These are phyloP conservation scores for Gastrophryne carolinensis DNA, from an alignment of 2,797 vertebrate species.

Conservation along the genomic window DNA sequence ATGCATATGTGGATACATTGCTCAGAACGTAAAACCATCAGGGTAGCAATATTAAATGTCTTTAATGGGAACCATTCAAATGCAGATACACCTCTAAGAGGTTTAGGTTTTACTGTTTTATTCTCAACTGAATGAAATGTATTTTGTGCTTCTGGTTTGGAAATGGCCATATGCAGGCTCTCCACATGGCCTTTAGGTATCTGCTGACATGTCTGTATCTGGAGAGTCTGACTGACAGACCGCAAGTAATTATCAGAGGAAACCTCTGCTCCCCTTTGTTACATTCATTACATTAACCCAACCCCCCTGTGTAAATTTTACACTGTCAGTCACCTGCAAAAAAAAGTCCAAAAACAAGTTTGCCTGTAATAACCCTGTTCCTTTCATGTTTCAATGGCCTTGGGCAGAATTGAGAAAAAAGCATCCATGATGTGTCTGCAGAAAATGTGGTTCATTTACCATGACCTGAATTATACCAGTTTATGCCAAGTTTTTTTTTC, in stretches of 20 bases:
- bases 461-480: slow-evolving; percentile 50
- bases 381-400: slow-evolving; percentile 66
- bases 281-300: slow-evolving; percentile 66
- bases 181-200: slow-evolving; percentile 64
- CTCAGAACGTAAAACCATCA: no score
- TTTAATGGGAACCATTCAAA: no score
- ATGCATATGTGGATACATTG: no score
- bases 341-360: slow-evolving; percentile 58
- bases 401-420: slow-evolving; percentile 63
- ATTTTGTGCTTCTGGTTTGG: slow-evolving; percentile 39
- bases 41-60: no score
- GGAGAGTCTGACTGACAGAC: slow-evolving; percentile 59
- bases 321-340: slow-evolving; percentile 67
- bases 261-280: slow-evolving; percentile 61
- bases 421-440: slow-evolving; percentile 56
- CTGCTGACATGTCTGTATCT: slow-evolving; percentile 65
- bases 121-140: slow-evolving; percentile 21
- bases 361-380: slow-evolving; percentile 55
- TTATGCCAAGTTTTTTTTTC: slow-evolving; percentile 42
- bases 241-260: slow-evolving; percentile 57
- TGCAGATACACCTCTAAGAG: no score
- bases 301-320: slow-evolving; percentile 67
- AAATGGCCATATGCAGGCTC: slow-evolving; percentile 1
- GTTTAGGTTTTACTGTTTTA: background rate
- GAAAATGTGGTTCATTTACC: slow-evolving; percentile 54